A percentile compares a stretch with the other conserved stretches of the same genome.
Conservation (phyloP, 53 echinoderm and acorn worm genomes). For the Antedon mediterranea region DNA sequence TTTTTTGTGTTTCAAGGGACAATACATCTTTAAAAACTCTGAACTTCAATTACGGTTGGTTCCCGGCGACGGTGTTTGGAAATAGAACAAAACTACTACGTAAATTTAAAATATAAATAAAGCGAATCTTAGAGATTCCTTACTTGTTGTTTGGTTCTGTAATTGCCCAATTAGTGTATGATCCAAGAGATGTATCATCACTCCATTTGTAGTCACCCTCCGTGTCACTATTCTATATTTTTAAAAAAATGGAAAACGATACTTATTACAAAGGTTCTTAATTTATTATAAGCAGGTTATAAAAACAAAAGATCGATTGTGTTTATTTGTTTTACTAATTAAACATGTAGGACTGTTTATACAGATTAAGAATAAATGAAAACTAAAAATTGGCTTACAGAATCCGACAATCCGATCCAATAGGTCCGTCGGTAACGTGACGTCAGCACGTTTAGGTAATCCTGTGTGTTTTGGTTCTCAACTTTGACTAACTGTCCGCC, state of each 20-base stretch:
- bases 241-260: neutral
- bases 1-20: too few species aligned
- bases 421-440: neutral
- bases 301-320: too few species aligned
- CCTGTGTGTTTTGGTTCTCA: neutral
- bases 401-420: neutral
- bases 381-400: neutral
- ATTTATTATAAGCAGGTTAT: too few species aligned
- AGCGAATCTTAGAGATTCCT: neutral
- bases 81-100: neutral
- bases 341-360: too few species aligned
- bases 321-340: too few species aligned
- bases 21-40: too few species aligned
- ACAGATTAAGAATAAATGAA: too few species aligned
- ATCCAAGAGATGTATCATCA: constrained; percentile 26
- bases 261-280: neutral
- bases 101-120: neutral
- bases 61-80: neutral
- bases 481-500: neutral
- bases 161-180: constrained; percentile 32
- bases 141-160: constrained; percentile 27
- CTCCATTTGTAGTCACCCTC: constrained; percentile 39
- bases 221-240: constrained; percentile 9
- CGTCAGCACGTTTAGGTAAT: neutral
- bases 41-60: neutral